Evolutionary conservation across 2,113 vertebrate genomes (phyloP).

Genomic region (Cynocephalus volans): DNA sequence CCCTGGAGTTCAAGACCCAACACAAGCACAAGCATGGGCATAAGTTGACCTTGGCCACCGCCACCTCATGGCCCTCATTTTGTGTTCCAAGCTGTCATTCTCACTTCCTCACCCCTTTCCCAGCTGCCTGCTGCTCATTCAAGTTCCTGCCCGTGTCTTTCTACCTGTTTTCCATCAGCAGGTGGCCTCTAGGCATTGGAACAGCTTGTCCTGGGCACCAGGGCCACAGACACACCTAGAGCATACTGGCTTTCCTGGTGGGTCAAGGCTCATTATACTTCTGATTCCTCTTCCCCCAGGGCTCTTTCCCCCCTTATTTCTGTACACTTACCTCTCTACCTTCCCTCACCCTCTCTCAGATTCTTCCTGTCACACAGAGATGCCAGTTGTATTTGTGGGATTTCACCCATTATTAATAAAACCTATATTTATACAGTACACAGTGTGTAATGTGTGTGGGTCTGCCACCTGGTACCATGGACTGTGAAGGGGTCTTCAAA

Average conservation of each 20-base stretch:
- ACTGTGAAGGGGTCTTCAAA: background rate
- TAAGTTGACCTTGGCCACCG: conserved; percentile 8
- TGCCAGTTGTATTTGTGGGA: conserved; percentile 86
- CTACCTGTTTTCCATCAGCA: background rate
- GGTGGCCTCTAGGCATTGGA: background rate
- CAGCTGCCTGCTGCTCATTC: background rate
- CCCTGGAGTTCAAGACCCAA: conserved; percentile 59
- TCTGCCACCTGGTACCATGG: background rate
- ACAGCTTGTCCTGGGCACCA: background rate
- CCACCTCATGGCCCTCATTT: conserved; percentile 42
- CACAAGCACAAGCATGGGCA: conserved; percentile 73
- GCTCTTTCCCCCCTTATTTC: accelerated
- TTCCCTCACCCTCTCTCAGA: background rate
- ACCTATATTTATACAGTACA: conserved; percentile 91
- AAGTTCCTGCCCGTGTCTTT: background rate
- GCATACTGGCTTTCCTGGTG: background rate
- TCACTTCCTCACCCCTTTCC: background rate
- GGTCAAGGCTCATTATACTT: background rate
- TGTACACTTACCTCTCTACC: background rate
- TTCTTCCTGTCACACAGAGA: conserved; percentile 60
- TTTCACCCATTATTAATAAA: conserved; percentile 91
- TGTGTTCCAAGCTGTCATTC: conserved; percentile 11
- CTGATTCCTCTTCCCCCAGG: background rate
- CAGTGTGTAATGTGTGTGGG: background rate
- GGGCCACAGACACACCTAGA: background rate